Evolutionary conservation across 2,113 vertebrate genomes (phyloP), one percentile per base, ranked within the genome.

Genomic region (Megaceryle torquata): DNA sequence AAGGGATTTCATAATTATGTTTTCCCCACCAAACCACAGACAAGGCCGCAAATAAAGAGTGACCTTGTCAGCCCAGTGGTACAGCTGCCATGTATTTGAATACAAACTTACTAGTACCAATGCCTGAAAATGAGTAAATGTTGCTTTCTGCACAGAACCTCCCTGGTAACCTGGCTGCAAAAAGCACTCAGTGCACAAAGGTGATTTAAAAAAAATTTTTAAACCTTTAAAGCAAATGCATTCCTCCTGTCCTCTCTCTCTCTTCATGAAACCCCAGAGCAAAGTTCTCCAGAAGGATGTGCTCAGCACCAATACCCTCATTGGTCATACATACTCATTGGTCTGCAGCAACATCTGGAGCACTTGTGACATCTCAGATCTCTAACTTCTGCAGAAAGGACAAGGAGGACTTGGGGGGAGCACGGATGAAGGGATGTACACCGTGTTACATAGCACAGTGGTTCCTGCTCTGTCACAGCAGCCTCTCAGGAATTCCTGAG

Each of bases 11-110:
- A 87, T 92, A 91, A 97, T 93, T 84, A 79, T 39, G 35, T 91
- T 75, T 94, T 95, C 76, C 84, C 81, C 92, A 95, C 74, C 65
- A 95, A 97, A 95, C 94, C 95, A 97, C 76, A 87, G 82, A 43
- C 54, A 86, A 39, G 59, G 37, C 56, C n/a, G 2, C 43, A 91
- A 96, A 93, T 93, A 93, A 93, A 94, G 94, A 96, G 88, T 75
- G 88, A 88, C 90, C 91, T 54, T 53, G 33, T 68, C 94, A 94
- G 93, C 88, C 88, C 85, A 29, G 68, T 50, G 57, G 25, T 85
- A 50, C 63, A 68, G 70, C 77, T 96, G 83, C 68, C 60, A 68
- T 95, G 89, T 97, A 89, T 93, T 96, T 89, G 91, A 91, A 81
- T 92, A 94, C 86, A 96, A 96, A 94, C 92, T 93, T 96, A 88